These are phyloP conservation scores for Phenganax marumi DNA, from an alignment of 92 coral and sea anemone species.

Conservation along the genomic window DNA sequence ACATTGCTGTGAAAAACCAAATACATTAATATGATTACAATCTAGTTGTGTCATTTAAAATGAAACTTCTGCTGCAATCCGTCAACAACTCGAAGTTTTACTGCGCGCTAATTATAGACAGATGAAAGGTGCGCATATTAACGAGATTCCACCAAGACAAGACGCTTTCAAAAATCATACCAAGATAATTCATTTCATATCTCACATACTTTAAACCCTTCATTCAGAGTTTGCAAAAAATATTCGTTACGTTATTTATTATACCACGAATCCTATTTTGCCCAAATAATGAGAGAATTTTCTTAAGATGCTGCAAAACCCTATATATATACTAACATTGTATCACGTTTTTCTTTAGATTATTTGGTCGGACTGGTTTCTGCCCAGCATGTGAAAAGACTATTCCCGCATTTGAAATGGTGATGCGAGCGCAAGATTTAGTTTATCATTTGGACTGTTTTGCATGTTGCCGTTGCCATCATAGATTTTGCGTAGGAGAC, in stretches of 20 bases:
- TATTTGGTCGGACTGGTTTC: constrained; percentile 87
- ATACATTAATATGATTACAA: constrained; percentile 35
- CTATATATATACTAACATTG: too few species aligned
- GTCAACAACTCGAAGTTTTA: constrained; percentile 32
- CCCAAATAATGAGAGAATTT: neutral
- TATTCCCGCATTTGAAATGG: constrained; percentile 98
- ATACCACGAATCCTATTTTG: neutral
- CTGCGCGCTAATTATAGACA: constrained; percentile 28
- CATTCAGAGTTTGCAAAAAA: neutral
- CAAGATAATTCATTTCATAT: neutral
- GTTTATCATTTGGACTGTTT: constrained; percentile 96
- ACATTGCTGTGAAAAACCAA: constrained; percentile 24
- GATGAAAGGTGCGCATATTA: constrained; percentile 31
- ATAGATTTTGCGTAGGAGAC: constrained; percentile 98
- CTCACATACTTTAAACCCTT: constrained; percentile 8
- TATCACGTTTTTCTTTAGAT: constrained; percentile 43
- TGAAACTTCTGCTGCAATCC: constrained; percentile 21
- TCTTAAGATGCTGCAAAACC: neutral
- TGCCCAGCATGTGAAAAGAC: constrained; percentile 95
- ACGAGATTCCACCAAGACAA: constrained; percentile 4
- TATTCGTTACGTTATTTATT: neutral
- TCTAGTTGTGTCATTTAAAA: constrained; percentile 29
- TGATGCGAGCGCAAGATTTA: constrained; percentile 94
- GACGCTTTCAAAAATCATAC: neutral
- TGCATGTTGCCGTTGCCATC: constrained; percentile 95